phyloP scores from a whole-genome alignment of 2,888 invertebrate genomes.

The Metacarcinus magister region DNA sequence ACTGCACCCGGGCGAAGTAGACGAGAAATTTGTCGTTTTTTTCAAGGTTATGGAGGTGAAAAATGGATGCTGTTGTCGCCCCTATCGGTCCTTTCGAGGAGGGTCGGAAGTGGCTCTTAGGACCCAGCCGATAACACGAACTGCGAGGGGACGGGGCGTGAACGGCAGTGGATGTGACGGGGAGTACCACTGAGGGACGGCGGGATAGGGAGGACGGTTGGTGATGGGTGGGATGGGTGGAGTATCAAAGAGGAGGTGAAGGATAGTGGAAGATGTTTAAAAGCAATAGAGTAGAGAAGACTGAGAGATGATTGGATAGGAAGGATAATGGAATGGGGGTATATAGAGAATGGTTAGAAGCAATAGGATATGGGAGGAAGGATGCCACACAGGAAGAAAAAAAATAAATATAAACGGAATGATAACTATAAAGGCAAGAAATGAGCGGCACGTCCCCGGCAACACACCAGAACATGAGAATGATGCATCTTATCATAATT shows the following conservation, averaged over 20 bases:
- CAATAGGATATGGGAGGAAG: too few species aligned
- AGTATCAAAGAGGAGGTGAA: not conserved
- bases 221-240: not conserved
- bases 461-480: too few species aligned
- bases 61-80: slow-evolving; percentile 11
- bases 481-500: not conserved
- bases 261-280: too few species aligned
- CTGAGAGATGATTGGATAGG: too few species aligned
- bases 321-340: too few species aligned
- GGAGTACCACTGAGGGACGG: not conserved
- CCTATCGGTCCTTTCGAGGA: slow-evolving; percentile 10
- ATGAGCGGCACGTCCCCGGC: too few species aligned
- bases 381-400: too few species aligned
- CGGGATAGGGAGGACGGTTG: not conserved
- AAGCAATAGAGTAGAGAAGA: too few species aligned
- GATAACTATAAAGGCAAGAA: too few species aligned
- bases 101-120: slow-evolving; percentile 15
- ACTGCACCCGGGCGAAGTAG: not conserved
- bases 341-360: too few species aligned
- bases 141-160: not conserved
- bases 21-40: slow-evolving; percentile 27
- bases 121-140: slow-evolving; percentile 21
- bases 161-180: not conserved
- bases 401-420: too few species aligned
- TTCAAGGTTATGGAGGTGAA: slow-evolving; percentile 29